Base-by-base conservation (phyloP, 2,797 vertebrate species). In the Rhadinocentrus ornatus region DNA sequence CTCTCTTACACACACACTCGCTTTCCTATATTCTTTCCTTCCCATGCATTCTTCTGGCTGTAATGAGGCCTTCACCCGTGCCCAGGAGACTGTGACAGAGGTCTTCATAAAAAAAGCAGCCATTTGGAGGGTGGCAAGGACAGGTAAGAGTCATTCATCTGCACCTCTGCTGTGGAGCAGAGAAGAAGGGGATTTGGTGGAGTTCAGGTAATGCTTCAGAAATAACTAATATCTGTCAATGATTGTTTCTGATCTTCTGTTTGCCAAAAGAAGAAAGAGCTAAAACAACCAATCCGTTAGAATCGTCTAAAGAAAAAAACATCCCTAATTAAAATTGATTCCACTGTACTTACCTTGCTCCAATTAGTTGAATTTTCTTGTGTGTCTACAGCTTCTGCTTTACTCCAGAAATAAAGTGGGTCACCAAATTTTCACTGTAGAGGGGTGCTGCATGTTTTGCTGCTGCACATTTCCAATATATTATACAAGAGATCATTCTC, bases 401-500 rank as follows among this genome's bases (percentile, higher is more conserved):
- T 63, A 62, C 55, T 69, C 41, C 22, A 20, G 73, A 41, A 72
- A 59, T 76, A 86, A 85, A 84, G 48, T 81, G 77, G 84, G 80
- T 88, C 79, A 85, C 52, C 64, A 74, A 68, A 66, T 52, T 3
- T 55, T 32, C 15, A 44, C 10, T 58, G 48, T 79, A 81, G 73
- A 69, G 65, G 65, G 73, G 59, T 78, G 73, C 66, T 76, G 53
- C 44, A 67, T 82, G 80, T 86, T 86, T 76, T 27, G 69, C 85
- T 59, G 71, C 75, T 80, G 83, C 76, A 69, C 76, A 66, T 91
- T 89, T 88, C 78, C 87, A 88, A 84, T 86, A 91, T 80, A 89
- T 89, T 87, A 87, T 61, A 81, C 71, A 59, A 81, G 82, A 76
- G 87, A 93, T 94, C 88, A 80, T 80, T 93, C 88, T 92, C 79